These are phyloP conservation scores for Gambusia affinis DNA, from an alignment of 2,113 vertebrate genomes.

Conservation along the genomic window DNA sequence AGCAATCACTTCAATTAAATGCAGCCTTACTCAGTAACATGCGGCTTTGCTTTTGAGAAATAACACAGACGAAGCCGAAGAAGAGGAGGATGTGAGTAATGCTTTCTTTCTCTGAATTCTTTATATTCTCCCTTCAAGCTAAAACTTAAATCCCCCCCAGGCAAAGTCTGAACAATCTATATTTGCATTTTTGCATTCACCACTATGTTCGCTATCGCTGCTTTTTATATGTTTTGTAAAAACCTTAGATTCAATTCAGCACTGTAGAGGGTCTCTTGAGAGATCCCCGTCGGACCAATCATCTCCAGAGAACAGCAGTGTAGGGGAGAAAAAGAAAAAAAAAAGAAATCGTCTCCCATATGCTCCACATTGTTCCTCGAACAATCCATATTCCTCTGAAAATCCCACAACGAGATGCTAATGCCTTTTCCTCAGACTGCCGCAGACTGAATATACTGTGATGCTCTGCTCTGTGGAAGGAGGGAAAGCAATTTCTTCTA, in stretches of 20 bases:
- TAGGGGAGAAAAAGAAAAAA: neutral
- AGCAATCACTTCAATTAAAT: slow-evolving; percentile 32
- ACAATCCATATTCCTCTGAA: slow-evolving; percentile 49
- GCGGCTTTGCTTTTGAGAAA: slow-evolving; percentile 43
- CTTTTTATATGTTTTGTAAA: slow-evolving; percentile 32
- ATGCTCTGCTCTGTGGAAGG: slow-evolving; percentile 3
- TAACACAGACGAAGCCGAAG: neutral
- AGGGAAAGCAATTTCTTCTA: slow-evolving; percentile 24
- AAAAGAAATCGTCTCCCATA: slow-evolving; percentile 27
- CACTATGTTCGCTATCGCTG: slow-evolving; percentile 21
- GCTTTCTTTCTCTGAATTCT: neutral
- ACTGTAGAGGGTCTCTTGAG: slow-evolving; percentile 24
- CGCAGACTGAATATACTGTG: slow-evolving; percentile 18
- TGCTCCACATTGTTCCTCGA: slow-evolving; percentile 44
- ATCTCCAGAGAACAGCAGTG: slow-evolving; percentile 42
- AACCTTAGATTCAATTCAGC: slow-evolving; percentile 21
- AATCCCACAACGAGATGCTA: slow-evolving; percentile 33
- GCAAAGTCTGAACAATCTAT: slow-evolving; percentile 2
- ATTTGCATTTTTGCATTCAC: slow-evolving; percentile 30
- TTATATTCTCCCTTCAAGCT: slow-evolving; percentile 18
- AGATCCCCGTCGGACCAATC: slow-evolving; percentile 46
- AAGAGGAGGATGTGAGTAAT: slow-evolving; percentile 8
- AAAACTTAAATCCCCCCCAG: slow-evolving; percentile 27
- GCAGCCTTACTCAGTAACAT: slow-evolving; percentile 36
- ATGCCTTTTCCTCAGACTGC: slow-evolving; percentile 31